A percentile compares a stretch with the other conserved stretches of the same genome.
phyloP scores from a whole-genome alignment of 2,797 vertebrate genomes.

The Mus minutoides region DNA sequence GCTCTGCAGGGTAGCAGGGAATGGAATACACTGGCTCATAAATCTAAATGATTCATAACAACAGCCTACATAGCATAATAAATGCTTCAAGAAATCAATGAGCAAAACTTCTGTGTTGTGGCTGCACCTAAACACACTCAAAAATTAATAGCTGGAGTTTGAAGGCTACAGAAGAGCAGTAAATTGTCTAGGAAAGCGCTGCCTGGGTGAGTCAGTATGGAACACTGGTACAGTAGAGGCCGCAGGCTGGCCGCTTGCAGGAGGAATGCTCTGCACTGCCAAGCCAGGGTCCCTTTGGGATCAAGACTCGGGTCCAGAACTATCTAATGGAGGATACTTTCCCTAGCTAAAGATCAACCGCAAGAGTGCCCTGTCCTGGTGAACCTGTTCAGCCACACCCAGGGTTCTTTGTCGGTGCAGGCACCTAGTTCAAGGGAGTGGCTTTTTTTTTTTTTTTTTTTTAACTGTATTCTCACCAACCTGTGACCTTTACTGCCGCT shows the following conservation, averaged over 20 bases:
- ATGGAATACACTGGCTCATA: not conserved
- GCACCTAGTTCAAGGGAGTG: not conserved
- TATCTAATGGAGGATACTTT: not conserved
- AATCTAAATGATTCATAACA: slow-evolving; percentile 61
- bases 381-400: not conserved
- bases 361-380: not conserved
- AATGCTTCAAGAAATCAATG: slow-evolving; percentile 61
- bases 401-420: not conserved
- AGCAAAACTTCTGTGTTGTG: not conserved
- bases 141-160: slow-evolving; percentile 43
- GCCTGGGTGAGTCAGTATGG: not conserved
- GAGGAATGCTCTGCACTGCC: not conserved
- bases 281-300: not conserved
- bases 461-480: not conserved
- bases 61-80: not conserved
- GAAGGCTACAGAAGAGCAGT: not conserved
- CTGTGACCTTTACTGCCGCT: not conserved
- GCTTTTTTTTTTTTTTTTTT: not conserved
- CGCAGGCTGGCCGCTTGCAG: not conserved
- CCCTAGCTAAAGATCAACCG: not conserved
- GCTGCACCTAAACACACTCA: not conserved
- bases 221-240: not conserved
- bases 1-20: not conserved
- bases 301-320: not conserved
- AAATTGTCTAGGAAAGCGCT: not conserved